Conservation (phyloP, 2,888 invertebrate genomes). For the Strigamia transsilvanica region DNA sequence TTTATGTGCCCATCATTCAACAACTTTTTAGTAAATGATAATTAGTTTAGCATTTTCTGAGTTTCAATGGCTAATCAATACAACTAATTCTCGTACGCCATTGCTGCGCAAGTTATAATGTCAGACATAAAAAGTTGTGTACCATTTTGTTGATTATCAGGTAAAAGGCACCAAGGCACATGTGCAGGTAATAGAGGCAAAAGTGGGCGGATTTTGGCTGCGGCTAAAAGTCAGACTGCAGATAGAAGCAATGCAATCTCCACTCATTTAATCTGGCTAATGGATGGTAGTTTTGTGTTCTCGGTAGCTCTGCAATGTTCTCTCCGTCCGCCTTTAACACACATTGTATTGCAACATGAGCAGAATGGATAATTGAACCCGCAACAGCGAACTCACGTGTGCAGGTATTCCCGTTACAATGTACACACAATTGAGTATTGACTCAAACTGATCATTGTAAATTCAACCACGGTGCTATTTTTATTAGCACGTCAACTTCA, state of each 20-base stretch:
- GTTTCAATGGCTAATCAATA: not conserved
- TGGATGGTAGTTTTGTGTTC: conserved; percentile 48
- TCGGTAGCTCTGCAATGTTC: conserved; percentile 19
- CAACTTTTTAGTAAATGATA: not conserved
- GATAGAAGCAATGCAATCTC: conserved; percentile 47
- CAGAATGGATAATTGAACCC: conserved; percentile 34
- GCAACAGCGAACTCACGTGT: not conserved
- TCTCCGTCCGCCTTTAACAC: conserved; percentile 23
- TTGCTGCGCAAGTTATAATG: not conserved
- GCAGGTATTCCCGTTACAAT: not conserved
- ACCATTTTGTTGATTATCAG: conserved; percentile 43
- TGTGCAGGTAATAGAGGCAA: conserved; percentile 46
- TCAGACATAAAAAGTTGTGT: not conserved
- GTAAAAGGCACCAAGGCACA: conserved; percentile 39
- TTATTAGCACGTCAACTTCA: not conserved
- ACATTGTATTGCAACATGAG: conserved; percentile 45
- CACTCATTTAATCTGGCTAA: conserved; percentile 49
- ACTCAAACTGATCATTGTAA: not conserved
- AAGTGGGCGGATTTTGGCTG: conserved; percentile 42
- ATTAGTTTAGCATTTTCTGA: not conserved
- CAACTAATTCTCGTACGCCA: not conserved
- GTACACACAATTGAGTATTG: conserved; percentile 5
- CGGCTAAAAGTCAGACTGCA: conserved; percentile 40
- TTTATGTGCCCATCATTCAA: no score
- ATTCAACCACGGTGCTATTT: not conserved